Conservation (phyloP, 2,113 vertebrate genomes). For the Elachura formosa region DNA sequence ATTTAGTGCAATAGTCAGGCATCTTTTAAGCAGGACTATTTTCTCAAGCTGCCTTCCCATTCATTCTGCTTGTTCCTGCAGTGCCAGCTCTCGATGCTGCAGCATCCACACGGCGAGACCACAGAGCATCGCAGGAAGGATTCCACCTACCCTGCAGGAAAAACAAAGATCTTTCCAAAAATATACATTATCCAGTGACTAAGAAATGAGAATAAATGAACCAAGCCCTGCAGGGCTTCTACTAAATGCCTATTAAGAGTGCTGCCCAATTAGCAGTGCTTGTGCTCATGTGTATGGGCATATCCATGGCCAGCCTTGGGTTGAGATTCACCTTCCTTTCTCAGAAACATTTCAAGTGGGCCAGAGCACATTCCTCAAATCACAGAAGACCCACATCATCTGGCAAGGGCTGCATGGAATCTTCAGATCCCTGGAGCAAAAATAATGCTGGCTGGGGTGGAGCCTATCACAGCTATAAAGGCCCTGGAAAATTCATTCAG, state of each 20-base stretch:
- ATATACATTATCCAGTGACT: slow-evolving; percentile 5
- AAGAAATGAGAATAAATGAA: slow-evolving; percentile 12
- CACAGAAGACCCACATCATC: neutral
- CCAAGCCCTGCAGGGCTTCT: neutral
- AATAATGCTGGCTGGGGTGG: neutral
- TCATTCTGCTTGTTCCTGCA: neutral
- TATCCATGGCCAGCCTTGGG: fast-evolving
- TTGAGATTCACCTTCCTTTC: neutral
- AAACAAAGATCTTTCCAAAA: slow-evolving; percentile 32
- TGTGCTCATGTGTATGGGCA: neutral
- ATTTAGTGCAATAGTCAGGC: neutral
- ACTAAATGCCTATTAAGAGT: neutral
- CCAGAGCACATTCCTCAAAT: neutral
- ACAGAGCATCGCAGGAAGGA: neutral
- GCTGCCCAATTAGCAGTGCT: neutral
- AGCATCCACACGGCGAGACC: neutral
- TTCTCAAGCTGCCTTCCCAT: neutral
- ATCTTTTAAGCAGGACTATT: neutral
- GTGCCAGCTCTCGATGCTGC: neutral
- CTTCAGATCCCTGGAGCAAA: neutral
- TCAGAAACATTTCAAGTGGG: neutral
- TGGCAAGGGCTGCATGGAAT: neutral
- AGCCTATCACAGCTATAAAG: fast-evolving
- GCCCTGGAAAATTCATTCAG: neutral
- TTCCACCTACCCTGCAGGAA: slow-evolving; percentile 28